Conservation (phyloP, 2,113 vertebrate genomes). For the Centropus unirufus region DNA sequence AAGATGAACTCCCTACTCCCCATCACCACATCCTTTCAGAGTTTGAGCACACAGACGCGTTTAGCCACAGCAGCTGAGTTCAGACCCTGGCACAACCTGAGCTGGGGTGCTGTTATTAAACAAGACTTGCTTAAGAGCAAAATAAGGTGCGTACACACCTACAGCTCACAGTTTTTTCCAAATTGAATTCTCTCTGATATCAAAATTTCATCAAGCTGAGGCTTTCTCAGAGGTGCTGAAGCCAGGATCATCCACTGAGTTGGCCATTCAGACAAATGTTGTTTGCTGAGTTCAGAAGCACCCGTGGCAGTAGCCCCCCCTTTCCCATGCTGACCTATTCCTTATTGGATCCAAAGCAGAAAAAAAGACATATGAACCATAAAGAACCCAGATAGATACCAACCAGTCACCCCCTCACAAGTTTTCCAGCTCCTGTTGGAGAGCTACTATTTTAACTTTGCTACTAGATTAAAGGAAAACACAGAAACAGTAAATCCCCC, state of each 20-base stretch:
- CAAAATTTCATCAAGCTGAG: background rate
- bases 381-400: background rate
- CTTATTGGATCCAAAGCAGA: background rate
- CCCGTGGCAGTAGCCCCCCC: background rate
- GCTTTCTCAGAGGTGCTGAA: background rate
- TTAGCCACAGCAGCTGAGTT: background rate
- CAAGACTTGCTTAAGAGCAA: background rate
- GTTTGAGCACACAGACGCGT: fast-evolving
- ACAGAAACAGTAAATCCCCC: background rate
- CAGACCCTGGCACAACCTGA: background rate
- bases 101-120: background rate
- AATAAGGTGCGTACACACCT: fast-evolving
- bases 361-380: background rate
- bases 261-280: background rate
- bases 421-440: background rate
- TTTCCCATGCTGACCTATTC: background rate
- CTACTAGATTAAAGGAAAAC: constrained; percentile 29
- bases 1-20: background rate
- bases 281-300: background rate
- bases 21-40: background rate
- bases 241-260: background rate
- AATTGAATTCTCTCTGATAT: background rate
- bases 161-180: background rate
- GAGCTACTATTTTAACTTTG: background rate
- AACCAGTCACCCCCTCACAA: background rate